A percentile compares a stretch with the other conserved stretches of the same genome.
These are phyloP conservation scores for Agrotis ipsilon DNA, from an alignment of 2,888 invertebrate species.

Conservation along the genomic window DNA sequence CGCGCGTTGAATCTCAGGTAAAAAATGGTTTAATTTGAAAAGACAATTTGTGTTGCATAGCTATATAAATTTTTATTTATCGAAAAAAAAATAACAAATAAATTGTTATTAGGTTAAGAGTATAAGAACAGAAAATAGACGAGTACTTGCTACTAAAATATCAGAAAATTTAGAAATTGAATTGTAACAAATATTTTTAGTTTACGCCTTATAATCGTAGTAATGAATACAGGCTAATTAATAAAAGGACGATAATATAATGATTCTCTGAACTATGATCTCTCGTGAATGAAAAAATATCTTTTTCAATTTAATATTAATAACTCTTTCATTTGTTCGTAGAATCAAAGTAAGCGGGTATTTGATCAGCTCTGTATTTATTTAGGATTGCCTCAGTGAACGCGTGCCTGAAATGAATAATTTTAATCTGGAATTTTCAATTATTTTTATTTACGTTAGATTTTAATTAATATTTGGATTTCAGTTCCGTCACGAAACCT, in stretches of 20 bases:
- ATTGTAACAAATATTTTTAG: too few species aligned
- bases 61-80: too few species aligned
- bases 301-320: conserved; percentile 29
- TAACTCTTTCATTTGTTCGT: conserved; percentile 29
- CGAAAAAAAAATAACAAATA: too few species aligned
- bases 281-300: conserved; percentile 10
- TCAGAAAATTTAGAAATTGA: too few species aligned
- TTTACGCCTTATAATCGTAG: neutral
- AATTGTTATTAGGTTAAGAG: too few species aligned
- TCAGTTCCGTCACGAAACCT: neutral
- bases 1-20: too few species aligned
- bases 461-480: neutral
- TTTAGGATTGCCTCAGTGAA: conserved; percentile 35
- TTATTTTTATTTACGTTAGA: conserved; percentile 6
- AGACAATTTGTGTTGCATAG: too few species aligned
- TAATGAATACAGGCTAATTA: neutral
- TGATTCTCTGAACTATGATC: conserved; percentile 18
- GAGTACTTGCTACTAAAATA: too few species aligned
- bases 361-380: conserved; percentile 47
- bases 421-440: conserved; percentile 13
- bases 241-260: conserved; percentile 2
- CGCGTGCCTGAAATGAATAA: conserved; percentile 8
- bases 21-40: too few species aligned
- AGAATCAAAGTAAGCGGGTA: conserved; percentile 39
- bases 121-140: too few species aligned